Evolutionary conservation across 2,797 vertebrate species (phyloP).

Genomic region (Siniperca scherzeri): DNA sequence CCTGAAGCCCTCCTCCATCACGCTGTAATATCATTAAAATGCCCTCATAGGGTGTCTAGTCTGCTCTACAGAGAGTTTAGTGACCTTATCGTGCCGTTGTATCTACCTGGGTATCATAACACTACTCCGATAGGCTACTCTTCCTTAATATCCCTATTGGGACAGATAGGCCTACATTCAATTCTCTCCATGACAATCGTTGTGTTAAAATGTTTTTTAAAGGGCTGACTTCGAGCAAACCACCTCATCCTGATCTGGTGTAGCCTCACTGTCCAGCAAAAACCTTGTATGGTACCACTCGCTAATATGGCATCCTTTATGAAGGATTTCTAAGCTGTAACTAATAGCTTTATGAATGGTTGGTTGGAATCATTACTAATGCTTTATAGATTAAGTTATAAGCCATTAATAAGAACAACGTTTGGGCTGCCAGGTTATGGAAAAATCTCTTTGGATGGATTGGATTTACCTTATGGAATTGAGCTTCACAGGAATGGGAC

Average conservation of each 20-base stretch:
- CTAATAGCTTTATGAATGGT: background rate
- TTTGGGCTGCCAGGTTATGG: slow-evolving; percentile 16
- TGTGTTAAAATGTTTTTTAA: slow-evolving; percentile 20
- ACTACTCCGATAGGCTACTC: slow-evolving; percentile 19
- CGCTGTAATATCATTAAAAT: background rate
- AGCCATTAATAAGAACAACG: background rate
- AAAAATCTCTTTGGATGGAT: slow-evolving; percentile 1
- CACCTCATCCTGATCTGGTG: background rate
- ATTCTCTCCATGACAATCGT: slow-evolving; percentile 20
- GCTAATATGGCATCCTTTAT: background rate
- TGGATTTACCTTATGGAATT: background rate
- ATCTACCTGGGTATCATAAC: slow-evolving; percentile 28
- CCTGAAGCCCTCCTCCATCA: slow-evolving; percentile 7
- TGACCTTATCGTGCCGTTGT: slow-evolving; percentile 47
- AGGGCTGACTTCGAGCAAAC: slow-evolving; percentile 12
- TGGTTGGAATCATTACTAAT: background rate
- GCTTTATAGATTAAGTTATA: background rate
- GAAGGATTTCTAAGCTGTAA: background rate
- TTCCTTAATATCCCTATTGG: slow-evolving; percentile 18
- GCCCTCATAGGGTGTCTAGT: background rate
- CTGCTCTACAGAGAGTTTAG: slow-evolving; percentile 22
- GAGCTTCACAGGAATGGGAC: background rate
- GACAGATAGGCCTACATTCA: slow-evolving; percentile 16
- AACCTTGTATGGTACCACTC: background rate
- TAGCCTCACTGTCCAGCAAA: background rate